A percentile compares a stretch with the other conserved stretches of the same genome.
Conservation (phyloP, 2,797 vertebrate species). For the Phylloscopus collybita region DNA sequence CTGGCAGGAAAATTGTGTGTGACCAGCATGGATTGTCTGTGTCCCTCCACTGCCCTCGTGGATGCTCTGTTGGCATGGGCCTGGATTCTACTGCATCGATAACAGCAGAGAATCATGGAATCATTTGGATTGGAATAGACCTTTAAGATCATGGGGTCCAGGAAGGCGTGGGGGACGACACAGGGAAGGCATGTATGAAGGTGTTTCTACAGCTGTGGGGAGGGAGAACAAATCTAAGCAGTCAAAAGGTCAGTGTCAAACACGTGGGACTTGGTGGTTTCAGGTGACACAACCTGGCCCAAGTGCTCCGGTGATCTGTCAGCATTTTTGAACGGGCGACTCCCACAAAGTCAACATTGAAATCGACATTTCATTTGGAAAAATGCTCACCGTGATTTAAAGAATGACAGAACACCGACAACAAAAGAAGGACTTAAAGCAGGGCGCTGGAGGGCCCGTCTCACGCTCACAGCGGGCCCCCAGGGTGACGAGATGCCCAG, state of each 20-base stretch:
- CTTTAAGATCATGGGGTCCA: not conserved
- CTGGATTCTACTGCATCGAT: not conserved
- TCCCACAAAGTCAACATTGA: not conserved
- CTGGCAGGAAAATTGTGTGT: not conserved
- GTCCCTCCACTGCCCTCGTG: fast-evolving
- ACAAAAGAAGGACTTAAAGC: not conserved
- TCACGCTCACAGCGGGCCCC: fast-evolving
- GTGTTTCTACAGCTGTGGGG: not conserved
- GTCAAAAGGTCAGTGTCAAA: not conserved
- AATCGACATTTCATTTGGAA: fast-evolving
- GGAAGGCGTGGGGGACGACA: fast-evolving
- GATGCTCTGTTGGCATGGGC: not conserved
- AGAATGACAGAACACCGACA: not conserved
- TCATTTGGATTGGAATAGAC: not conserved
- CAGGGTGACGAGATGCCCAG: fast-evolving
- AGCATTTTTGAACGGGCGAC: not conserved
- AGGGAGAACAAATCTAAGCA: not conserved
- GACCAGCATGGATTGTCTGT: not conserved
- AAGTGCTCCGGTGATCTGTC: not conserved
- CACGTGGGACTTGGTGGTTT: not conserved
- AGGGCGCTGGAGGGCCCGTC: not conserved
- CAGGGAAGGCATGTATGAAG: not conserved
- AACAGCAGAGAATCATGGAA: not conserved
- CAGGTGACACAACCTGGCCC: not conserved
- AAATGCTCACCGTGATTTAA: fast-evolving